Base-by-base conservation (phyloP, 1,140 invertebrate species). In the Pogonomyrmex californicus region DNA sequence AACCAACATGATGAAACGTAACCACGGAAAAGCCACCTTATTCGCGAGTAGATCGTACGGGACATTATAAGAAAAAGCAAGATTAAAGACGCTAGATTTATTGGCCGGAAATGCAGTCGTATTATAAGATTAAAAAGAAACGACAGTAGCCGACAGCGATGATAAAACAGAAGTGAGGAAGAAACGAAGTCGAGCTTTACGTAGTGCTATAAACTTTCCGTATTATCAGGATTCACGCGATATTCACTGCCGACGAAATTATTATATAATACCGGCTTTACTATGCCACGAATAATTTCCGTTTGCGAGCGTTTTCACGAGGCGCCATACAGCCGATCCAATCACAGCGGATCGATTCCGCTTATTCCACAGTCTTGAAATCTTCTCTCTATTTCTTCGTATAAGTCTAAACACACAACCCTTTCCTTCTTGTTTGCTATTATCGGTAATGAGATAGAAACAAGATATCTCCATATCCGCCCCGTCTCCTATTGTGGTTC, bases 381-480 rank as follows among this genome's bases (percentile, higher is more conserved):
- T 56, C 23, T 81, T 9, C 56, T 81, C 23, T 86, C 30, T 49
- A 17, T 17, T 17, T 56, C 30, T 12, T 30, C 54, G 54, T 6
- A 41, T 30, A 75, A 75, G 38, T 75, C 65, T 75, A 36, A 87
- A 71, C 12, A 68, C 23, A 38, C 51, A 38, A 56, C 44, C 23
- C 30, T 23, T 62, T 71, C 51, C 66, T 60, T 86, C 60, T 54
- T 56, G 71, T 68, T 44, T 56, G 41, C 51, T 77, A 56, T 86
- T 79, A 76, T 62, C 85, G 88, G 68, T 81, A 89, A 89, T 87
- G 77, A 89, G 85, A 89, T 76, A 81, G 87, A 86, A 86, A 85
- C 58, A 49, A 85, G 51, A 86, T 88, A 88, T 30, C 54, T 41
- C 17, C 30, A 30, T 23, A 9, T 3, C 33, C n/a, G 9, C 23